Percentiles rank a stretch among this genome's conserved stretches.
phyloP scores from a whole-genome alignment of 2,113 vertebrate species.

The Alosa alosa region DNA sequence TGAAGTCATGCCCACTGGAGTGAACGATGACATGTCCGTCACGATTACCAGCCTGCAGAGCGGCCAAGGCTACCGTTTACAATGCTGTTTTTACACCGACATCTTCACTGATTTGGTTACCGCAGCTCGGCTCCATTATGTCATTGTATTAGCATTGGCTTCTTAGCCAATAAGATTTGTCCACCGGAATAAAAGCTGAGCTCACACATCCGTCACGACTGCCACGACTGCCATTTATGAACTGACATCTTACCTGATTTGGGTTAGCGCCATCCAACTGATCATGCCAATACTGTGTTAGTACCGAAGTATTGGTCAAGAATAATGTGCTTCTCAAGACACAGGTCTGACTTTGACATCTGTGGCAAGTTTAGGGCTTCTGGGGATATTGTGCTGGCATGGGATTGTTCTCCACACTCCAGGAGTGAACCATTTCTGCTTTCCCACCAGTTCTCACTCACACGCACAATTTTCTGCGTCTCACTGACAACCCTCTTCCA shows the following conservation, averaged over 20 bases:
- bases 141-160: neutral
- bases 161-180: neutral
- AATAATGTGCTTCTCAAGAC: neutral
- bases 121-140: neutral
- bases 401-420: neutral
- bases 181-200: neutral
- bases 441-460: neutral
- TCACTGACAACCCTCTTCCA: slow-evolving; percentile 7
- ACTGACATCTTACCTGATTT: too few species aligned
- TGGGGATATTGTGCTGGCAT: neutral
- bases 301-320: neutral
- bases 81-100: neutral
- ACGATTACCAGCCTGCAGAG: neutral
- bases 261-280: neutral
- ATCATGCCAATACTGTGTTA: neutral
- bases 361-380: neutral
- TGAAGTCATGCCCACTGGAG: slow-evolving; percentile 7
- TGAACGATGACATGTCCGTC: neutral
- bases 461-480: neutral
- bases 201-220: too few species aligned
- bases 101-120: neutral
- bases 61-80: neutral
- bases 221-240: too few species aligned
- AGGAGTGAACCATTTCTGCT: neutral
- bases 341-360: neutral